phyloP scores from a whole-genome alignment of 2,797 vertebrate species.

The Tragelaphus oryx region DNA sequence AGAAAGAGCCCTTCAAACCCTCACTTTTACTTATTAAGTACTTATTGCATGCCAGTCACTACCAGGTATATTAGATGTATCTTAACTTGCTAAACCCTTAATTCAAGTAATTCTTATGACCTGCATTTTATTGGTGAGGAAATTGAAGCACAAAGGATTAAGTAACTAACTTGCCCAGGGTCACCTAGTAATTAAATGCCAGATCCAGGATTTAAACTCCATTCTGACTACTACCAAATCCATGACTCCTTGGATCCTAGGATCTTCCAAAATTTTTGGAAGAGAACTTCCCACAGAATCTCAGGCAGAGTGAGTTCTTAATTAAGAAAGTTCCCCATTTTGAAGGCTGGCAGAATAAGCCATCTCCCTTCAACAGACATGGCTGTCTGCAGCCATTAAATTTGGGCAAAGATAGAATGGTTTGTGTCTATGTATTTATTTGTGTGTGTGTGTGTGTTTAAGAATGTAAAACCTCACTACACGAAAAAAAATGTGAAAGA shows the following conservation, averaged over 20 bases:
- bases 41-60: neutral
- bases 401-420: neutral
- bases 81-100: neutral
- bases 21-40: neutral
- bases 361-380: neutral
- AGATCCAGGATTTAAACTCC: neutral
- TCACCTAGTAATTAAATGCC: neutral
- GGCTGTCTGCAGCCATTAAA: neutral
- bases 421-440: neutral
- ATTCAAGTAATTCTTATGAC: neutral
- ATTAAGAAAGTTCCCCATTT: neutral
- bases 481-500: neutral
- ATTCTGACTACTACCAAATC: neutral
- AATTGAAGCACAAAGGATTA: neutral
- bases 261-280: neutral
- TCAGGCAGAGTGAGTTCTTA: neutral
- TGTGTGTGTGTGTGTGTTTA: neutral
- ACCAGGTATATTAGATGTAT: neutral
- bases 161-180: neutral
- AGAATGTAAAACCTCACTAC: neutral
- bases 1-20: neutral
- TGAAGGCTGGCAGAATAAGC: neutral
- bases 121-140: slow-evolving; percentile 34
- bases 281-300: neutral
- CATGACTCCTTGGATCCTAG: neutral